These are phyloP conservation scores for Yponomeuta sedellus DNA, from an alignment of 2,888 invertebrate genomes.

Conservation along the genomic window DNA sequence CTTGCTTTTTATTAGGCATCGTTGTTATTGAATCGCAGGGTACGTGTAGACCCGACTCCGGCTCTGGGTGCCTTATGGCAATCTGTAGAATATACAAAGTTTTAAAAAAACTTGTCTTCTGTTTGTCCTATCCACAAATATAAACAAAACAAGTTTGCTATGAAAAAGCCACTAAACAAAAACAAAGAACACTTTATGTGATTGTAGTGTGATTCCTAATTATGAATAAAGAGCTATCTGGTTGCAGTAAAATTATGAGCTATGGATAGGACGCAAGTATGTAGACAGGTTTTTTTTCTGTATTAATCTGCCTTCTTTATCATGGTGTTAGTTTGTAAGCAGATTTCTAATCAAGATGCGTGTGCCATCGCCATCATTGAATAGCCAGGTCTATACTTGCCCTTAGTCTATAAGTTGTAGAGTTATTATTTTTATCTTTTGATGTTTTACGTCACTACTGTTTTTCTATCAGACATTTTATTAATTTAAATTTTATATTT, in stretches of 20 bases:
- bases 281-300: too few relatives aligned
- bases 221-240: too few relatives aligned
- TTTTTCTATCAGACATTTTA: constrained; percentile 40
- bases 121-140: too few relatives aligned
- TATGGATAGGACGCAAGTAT: too few relatives aligned
- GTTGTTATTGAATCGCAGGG: constrained; percentile 58
- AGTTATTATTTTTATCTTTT: constrained; percentile 27
- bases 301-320: background rate
- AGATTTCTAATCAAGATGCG: background rate
- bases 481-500: constrained; percentile 19
- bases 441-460: constrained; percentile 36
- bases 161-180: too few relatives aligned
- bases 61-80: background rate
- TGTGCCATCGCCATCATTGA: background rate
- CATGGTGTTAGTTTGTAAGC: background rate
- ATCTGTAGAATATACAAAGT: background rate
- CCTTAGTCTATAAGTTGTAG: background rate
- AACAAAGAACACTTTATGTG: too few relatives aligned
- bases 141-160: too few relatives aligned
- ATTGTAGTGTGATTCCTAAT: too few relatives aligned
- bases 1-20: constrained; percentile 44
- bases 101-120: too few relatives aligned
- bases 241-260: too few relatives aligned
- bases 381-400: constrained; percentile 4
- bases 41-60: background rate